Evolutionary conservation across 1,140 invertebrate genomes (phyloP).

Genomic region (Calliphora vicina): DNA sequence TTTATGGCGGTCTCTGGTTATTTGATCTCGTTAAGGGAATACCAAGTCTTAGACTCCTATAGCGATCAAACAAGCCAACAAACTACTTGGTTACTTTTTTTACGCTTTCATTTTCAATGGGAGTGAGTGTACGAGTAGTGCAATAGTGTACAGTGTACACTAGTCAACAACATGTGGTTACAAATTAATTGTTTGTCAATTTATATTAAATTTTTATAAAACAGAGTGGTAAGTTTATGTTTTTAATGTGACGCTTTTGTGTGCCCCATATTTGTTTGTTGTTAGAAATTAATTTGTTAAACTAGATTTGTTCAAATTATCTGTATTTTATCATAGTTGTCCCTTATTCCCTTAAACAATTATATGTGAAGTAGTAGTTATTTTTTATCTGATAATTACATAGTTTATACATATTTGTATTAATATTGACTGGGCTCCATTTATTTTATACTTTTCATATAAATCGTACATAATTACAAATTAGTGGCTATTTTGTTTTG

Average conservation of each 20-base stretch:
- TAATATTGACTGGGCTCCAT: too few relatives aligned
- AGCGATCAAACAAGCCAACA: neutral
- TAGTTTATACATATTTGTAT: too few relatives aligned
- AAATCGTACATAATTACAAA: neutral
- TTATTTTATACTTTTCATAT: neutral
- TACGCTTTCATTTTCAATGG: neutral
- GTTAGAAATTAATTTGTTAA: too few relatives aligned
- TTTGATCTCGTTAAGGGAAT: conserved; percentile 32
- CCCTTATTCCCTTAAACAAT: too few relatives aligned
- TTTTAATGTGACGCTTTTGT: too few relatives aligned
- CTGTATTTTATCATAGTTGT: too few relatives aligned
- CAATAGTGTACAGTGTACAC: neutral
- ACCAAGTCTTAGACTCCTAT: conserved; percentile 14
- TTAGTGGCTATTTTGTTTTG: neutral
- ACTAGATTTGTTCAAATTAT: too few relatives aligned
- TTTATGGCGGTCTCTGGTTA: conserved; percentile 13
- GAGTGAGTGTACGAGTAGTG: too few relatives aligned
- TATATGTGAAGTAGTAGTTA: too few relatives aligned
- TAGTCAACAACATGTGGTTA: conserved; percentile 22
- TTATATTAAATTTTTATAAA: neutral
- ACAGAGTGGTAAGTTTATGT: too few relatives aligned
- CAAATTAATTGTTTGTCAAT: conserved; percentile 26
- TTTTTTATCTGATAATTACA: too few relatives aligned
- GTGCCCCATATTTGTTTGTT: too few relatives aligned
- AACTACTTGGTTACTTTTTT: neutral